Conservation (phyloP, 2,797 vertebrate genomes). For the Nyctibius grandis region DNA sequence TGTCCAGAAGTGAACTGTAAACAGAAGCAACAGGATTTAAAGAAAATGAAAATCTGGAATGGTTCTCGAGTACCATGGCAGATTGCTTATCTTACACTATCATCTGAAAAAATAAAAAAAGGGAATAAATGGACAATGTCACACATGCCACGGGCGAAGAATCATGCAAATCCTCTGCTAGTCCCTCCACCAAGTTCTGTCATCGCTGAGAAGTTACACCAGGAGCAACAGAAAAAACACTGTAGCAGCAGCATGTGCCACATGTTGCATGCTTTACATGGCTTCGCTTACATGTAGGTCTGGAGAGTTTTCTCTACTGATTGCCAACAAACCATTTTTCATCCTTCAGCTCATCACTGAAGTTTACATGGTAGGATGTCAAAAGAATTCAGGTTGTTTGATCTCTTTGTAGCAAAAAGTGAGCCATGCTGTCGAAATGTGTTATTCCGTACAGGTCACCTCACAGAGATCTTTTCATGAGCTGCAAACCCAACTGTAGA, state of each 20-base stretch:
- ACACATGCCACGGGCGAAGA: background rate
- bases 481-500: background rate
- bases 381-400: background rate
- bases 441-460: background rate
- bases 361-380: background rate
- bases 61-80: background rate
- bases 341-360: background rate
- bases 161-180: background rate
- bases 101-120: background rate
- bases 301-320: background rate
- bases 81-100: background rate
- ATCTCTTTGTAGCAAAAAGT: background rate
- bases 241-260: accelerated
- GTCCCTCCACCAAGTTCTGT: background rate
- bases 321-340: background rate
- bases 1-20: background rate
- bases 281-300: background rate
- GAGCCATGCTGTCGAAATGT: accelerated
- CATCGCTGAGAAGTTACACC: background rate
- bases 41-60: background rate
- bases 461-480: background rate
- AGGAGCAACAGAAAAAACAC: background rate
- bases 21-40: background rate
- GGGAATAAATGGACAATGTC: background rate
- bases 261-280: accelerated